phyloP scores from a whole-genome alignment of 2,888 invertebrate species.

The Leucoptera coffeella region DNA sequence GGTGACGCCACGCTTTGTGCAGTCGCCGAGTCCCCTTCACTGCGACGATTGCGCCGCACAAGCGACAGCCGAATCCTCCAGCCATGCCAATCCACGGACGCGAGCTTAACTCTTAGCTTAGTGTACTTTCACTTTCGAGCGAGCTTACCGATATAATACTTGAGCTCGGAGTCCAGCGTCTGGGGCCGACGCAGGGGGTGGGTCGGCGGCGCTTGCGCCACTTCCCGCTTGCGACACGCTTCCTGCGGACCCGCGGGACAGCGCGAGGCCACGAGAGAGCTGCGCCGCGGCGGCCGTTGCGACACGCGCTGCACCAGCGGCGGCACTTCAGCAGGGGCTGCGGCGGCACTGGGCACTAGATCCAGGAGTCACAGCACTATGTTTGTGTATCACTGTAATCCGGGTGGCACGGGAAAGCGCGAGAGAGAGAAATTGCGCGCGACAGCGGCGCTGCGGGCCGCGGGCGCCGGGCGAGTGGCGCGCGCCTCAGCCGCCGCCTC shows the following conservation, averaged over 20 bases:
- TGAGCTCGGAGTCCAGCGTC: too few relatives aligned
- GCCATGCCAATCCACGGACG: background rate
- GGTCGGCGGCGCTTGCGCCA: conserved; percentile 44
- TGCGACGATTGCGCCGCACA: conserved; percentile 9
- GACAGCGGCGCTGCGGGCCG: conserved; percentile 50
- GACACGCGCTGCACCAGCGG: conserved; percentile 37
- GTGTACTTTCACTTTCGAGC: too few relatives aligned
- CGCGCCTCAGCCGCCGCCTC: conserved; percentile 25
- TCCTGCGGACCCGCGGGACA: conserved; percentile 33
- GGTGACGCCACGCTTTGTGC: conserved; percentile 24
- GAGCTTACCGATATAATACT: too few relatives aligned
- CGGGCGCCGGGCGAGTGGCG: conserved; percentile 51
- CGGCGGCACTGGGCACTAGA: conserved; percentile 18
- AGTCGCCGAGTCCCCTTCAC: conserved; percentile 29
- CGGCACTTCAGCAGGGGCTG: conserved; percentile 40
- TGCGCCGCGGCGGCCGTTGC: conserved; percentile 34
- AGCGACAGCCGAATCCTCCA: background rate
- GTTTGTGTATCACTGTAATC: conserved; percentile 43
- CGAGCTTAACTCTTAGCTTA: background rate
- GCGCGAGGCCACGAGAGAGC: conserved; percentile 43
- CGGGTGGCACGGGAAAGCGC: conserved; percentile 19
- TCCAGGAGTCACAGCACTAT: conserved; percentile 29
- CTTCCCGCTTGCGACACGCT: conserved; percentile 46
- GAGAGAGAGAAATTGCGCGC: conserved; percentile 19
- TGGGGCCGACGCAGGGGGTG: conserved; percentile 19